These are phyloP conservation scores for Xenops minutus DNA, from an alignment of 2,797 vertebrate species.

Conservation along the genomic window DNA sequence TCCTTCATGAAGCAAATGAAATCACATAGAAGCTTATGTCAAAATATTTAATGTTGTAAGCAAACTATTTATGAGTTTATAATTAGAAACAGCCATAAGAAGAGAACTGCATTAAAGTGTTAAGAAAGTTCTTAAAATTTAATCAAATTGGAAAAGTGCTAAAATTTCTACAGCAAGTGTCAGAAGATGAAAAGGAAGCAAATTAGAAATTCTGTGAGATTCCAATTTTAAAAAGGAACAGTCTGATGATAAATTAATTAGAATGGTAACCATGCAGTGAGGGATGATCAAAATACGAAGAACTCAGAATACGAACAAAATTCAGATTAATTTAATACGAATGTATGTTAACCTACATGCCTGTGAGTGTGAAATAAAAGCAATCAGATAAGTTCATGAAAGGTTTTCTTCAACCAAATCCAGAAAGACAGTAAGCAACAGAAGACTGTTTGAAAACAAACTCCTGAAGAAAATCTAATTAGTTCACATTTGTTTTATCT, in stretches of 20 bases:
- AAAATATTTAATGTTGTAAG: not conserved
- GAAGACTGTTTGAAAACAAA: not conserved
- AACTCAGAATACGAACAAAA: not conserved
- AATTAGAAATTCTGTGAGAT: not conserved
- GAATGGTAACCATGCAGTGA: not conserved
- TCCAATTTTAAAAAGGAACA: not conserved
- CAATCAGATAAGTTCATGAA: not conserved
- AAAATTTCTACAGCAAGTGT: not conserved
- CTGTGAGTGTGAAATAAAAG: not conserved
- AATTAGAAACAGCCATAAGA: not conserved
- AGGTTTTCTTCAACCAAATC: not conserved
- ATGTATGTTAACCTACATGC: not conserved
- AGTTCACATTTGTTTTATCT: not conserved
- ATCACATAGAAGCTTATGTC: not conserved
- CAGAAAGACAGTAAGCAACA: not conserved
- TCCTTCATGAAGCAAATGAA: not conserved
- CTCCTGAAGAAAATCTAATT: not conserved
- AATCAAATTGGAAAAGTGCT: not conserved
- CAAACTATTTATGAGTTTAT: not conserved
- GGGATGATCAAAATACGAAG: not conserved
- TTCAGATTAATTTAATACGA: not conserved
- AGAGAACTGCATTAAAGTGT: not conserved
- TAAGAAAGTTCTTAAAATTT: not conserved
- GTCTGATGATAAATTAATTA: not conserved
- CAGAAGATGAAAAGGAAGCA: constrained; percentile 8